Evolutionary conservation across 30 jellyfish, hydroid and myxozoan genomes (phyloP).

Genomic region (Aurelia aurita): DNA sequence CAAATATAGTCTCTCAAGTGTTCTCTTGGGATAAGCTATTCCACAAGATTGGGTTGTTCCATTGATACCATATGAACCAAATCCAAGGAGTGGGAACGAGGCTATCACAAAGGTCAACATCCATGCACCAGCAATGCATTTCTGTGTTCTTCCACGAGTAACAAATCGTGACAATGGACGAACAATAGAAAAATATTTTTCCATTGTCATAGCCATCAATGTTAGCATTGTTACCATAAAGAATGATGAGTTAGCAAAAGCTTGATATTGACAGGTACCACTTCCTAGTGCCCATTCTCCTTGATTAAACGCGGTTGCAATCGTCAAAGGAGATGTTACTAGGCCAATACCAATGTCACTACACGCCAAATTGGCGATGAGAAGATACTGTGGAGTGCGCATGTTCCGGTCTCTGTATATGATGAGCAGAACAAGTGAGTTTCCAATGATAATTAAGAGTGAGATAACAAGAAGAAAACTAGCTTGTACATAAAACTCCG

Average conservation of each 20-base stretch:
- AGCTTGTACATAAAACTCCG: slow-evolving; percentile 26
- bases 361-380: slow-evolving; percentile 54
- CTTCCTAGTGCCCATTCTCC: slow-evolving; percentile 73
- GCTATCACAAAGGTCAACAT: slow-evolving; percentile 22
- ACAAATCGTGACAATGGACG: slow-evolving; percentile 68
- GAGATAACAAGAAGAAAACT: slow-evolving; percentile 20
- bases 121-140: slow-evolving; percentile 42
- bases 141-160: slow-evolving; percentile 32
- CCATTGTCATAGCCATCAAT: slow-evolving; percentile 67
- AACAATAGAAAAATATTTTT: slow-evolving; percentile 71
- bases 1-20: slow-evolving; percentile 30
- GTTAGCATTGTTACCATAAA: slow-evolving; percentile 58
- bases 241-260: slow-evolving; percentile 40
- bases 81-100: slow-evolving; percentile 62
- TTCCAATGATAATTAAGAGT: slow-evolving; percentile 29
- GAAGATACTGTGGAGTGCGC: slow-evolving; percentile 64
- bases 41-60: slow-evolving; percentile 74
- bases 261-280: slow-evolving; percentile 56
- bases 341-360: slow-evolving; percentile 60
- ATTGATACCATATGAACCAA: slow-evolving; percentile 49
- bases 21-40: slow-evolving; percentile 59
- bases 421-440: slow-evolving; percentile 4
- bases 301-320: slow-evolving; percentile 23
- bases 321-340: slow-evolving; percentile 54
- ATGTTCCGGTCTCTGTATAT: slow-evolving; percentile 30